phyloP scores from a whole-genome alignment of 2,797 vertebrate genomes.

The Labeo calbasu region DNA sequence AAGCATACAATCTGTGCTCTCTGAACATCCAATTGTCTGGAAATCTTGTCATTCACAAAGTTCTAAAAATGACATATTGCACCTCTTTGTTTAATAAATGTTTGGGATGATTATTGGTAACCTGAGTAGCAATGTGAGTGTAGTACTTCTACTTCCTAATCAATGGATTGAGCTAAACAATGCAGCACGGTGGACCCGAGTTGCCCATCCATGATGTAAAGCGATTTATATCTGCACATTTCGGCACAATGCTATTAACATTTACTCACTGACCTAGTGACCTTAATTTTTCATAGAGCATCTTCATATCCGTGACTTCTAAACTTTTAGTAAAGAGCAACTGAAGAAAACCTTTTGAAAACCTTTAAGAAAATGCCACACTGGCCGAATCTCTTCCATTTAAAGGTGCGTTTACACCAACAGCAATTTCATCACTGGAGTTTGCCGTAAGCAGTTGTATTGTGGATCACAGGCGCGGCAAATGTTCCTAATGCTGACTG shows the following conservation, averaged over 20 bases:
- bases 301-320: neutral
- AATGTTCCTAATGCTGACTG: neutral
- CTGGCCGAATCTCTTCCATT: neutral
- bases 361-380: slow-evolving; percentile 3
- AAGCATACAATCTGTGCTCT: neutral
- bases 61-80: neutral
- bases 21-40: neutral
- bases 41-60: too few relatives aligned
- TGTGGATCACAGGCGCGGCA: neutral
- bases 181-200: neutral
- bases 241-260: neutral
- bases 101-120: neutral
- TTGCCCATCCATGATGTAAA: neutral
- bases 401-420: neutral
- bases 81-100: neutral
- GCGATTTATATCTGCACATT: neutral
- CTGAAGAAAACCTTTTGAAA: slow-evolving; percentile 6
- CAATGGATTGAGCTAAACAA: neutral
- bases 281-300: neutral
- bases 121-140: neutral
- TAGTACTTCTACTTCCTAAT: neutral
- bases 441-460: neutral
- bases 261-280: neutral
- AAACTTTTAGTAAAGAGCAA: slow-evolving; percentile 19
- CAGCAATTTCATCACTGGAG: neutral